Conservation (phyloP, 1,140 invertebrate species). For the Procambarus virginalis region DNA sequence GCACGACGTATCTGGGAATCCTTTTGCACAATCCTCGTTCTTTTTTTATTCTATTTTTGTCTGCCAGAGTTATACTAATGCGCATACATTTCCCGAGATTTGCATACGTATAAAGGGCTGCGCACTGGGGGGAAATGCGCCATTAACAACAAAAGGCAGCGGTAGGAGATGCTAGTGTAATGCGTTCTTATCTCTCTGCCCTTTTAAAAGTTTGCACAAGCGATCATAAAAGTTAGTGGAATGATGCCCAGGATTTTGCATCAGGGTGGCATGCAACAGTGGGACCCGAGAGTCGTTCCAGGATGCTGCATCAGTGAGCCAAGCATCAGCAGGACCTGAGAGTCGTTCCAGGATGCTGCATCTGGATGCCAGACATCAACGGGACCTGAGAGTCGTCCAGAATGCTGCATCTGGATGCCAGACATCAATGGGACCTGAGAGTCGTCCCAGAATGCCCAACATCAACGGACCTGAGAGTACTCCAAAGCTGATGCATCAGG, state of each 20-base stretch:
- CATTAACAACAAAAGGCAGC: not conserved
- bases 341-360: no score
- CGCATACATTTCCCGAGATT: slow-evolving; percentile 1
- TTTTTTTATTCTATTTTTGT: not conserved
- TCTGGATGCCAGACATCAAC: no score
- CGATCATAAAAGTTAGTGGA: not conserved
- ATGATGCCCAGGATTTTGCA: not conserved
- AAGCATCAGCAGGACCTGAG: no score
- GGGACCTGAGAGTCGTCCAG: no score
- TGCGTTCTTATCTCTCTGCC: not conserved
- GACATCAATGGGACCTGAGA: no score
- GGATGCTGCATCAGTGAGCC: no score
- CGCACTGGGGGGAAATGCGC: not conserved
- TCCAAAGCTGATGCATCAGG: no score
- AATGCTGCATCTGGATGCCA: no score
- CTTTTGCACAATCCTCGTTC: not conserved
- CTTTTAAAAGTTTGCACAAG: not conserved
- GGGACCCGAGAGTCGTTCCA: no score
- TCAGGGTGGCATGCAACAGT: no score
- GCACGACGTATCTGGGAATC: not conserved
- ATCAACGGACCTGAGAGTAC: no score
- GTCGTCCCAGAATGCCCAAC: no score
- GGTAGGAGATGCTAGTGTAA: not conserved
- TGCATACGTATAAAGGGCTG: slow-evolving; percentile 2
- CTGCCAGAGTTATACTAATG: slow-evolving; percentile 6